These are phyloP conservation scores for Clarias magur DNA, from an alignment of 2,113 vertebrate species.

Conservation along the genomic window DNA sequence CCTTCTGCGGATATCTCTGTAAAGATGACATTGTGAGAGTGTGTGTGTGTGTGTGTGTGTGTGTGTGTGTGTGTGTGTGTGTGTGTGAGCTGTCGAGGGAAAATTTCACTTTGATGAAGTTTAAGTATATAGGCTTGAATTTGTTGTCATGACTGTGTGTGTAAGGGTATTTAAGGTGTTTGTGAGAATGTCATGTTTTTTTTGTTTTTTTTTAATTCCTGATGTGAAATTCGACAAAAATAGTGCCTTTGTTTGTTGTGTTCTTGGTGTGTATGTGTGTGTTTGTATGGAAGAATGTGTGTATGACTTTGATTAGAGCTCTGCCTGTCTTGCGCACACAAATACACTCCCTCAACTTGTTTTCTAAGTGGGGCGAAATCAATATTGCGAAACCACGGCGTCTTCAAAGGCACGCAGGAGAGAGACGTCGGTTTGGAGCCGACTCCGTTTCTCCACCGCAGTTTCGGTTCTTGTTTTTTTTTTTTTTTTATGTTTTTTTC, in stretches of 20 bases:
- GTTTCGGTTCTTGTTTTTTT: neutral
- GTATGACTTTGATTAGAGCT: constrained; percentile 39
- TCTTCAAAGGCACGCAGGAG: constrained; percentile 69
- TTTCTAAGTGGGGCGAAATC: constrained; percentile 68
- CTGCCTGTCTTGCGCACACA: constrained; percentile 1
- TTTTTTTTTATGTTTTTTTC: accelerated
- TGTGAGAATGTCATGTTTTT: neutral
- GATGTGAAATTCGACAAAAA: neutral
- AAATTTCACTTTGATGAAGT: neutral
- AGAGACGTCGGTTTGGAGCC: constrained; percentile 52
- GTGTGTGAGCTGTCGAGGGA: too few species aligned
- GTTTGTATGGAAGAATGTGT: neutral
- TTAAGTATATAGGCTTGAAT: neutral
- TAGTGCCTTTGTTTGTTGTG: neutral
- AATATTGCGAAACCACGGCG: constrained; percentile 67
- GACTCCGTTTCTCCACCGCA: constrained; percentile 4
- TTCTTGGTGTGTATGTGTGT: neutral
- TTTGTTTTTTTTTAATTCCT: neutral
- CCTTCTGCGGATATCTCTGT: neutral
- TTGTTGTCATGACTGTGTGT: neutral
- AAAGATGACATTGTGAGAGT: neutral
- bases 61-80: neutral
- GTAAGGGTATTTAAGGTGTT: neutral
- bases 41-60: neutral
- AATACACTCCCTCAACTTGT: constrained; percentile 57